Conservation (phyloP, 2,113 vertebrate genomes). For the Pelecanoides urinatrix region DNA sequence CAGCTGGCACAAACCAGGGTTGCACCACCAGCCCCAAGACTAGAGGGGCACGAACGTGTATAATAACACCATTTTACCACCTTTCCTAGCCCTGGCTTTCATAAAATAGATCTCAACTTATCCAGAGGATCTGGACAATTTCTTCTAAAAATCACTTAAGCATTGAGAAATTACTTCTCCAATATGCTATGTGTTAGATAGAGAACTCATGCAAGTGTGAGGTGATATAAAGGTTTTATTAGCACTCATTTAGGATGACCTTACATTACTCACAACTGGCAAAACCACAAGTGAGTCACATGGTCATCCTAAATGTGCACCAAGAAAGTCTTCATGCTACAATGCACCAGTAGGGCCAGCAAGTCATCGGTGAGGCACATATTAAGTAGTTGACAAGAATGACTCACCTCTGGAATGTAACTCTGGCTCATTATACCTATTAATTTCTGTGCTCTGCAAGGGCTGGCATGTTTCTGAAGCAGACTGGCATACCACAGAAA, state of each 20-base stretch:
- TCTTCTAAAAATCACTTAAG: not conserved
- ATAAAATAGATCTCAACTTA: not conserved
- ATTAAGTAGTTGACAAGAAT: not conserved
- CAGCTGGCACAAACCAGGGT: not conserved
- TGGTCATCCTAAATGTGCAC: not conserved
- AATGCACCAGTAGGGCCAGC: not conserved
- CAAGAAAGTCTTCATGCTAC: not conserved
- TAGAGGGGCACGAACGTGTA: rapidly evolving
- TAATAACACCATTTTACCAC: not conserved
- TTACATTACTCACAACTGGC: not conserved
- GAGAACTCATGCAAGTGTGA: not conserved
- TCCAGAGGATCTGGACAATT: not conserved
- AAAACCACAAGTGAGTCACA: not conserved
- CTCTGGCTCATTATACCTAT: not conserved
- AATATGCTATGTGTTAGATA: not conserved
- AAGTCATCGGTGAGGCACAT: not conserved
- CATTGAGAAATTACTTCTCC: not conserved
- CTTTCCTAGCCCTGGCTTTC: not conserved
- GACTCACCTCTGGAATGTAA: not conserved
- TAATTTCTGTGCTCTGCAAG: not conserved
- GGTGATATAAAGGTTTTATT: not conserved
- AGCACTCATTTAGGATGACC: not conserved
- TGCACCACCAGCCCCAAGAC: not conserved
- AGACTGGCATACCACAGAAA: not conserved
- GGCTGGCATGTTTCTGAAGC: not conserved